Evolutionary conservation across 2,888 invertebrate species (phyloP).

Genomic region (Chrysodeixis includens): DNA sequence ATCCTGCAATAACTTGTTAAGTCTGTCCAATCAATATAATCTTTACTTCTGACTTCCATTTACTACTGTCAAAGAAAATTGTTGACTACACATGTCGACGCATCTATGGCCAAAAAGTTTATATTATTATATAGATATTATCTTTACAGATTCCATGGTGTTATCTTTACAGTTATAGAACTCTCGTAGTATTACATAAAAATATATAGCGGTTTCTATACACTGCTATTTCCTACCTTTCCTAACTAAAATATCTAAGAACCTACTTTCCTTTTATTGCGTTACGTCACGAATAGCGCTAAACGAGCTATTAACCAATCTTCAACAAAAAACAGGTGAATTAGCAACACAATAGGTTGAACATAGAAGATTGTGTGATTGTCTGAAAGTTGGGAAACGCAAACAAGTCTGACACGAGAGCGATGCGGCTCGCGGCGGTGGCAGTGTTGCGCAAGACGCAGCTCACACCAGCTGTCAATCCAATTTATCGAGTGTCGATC

Average conservation of each 20-base stretch:
- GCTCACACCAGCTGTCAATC: slow-evolving; percentile 70
- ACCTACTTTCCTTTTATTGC: slow-evolving; percentile 18
- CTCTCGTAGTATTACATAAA: too few relatives aligned
- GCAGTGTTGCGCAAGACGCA: slow-evolving; percentile 61
- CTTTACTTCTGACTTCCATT: slow-evolving; percentile 1
- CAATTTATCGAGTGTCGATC: slow-evolving; percentile 74
- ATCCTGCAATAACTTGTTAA: not conserved
- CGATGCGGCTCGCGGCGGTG: slow-evolving; percentile 25
- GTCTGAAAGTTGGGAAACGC: slow-evolving; percentile 52
- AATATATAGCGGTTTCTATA: too few relatives aligned
- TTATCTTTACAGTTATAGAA: too few relatives aligned
- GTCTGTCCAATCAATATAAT: not conserved
- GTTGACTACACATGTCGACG: slow-evolving; percentile 2
- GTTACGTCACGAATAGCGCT: slow-evolving; percentile 8
- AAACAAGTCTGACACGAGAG: slow-evolving; percentile 48
- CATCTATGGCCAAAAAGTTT: not conserved
- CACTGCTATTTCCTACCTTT: too few relatives aligned
- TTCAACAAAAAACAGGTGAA: slow-evolving; percentile 40
- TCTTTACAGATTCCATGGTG: too few relatives aligned
- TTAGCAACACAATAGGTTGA: slow-evolving; percentile 51
- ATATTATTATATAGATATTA: too few relatives aligned
- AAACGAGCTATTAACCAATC: slow-evolving; percentile 47
- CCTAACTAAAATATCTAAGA: too few relatives aligned
- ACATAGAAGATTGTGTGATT: slow-evolving; percentile 50
- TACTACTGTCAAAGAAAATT: not conserved